These are phyloP conservation scores for Polydrusus tereticollis DNA, from an alignment of 2,888 invertebrate species.

Conservation along the genomic window DNA sequence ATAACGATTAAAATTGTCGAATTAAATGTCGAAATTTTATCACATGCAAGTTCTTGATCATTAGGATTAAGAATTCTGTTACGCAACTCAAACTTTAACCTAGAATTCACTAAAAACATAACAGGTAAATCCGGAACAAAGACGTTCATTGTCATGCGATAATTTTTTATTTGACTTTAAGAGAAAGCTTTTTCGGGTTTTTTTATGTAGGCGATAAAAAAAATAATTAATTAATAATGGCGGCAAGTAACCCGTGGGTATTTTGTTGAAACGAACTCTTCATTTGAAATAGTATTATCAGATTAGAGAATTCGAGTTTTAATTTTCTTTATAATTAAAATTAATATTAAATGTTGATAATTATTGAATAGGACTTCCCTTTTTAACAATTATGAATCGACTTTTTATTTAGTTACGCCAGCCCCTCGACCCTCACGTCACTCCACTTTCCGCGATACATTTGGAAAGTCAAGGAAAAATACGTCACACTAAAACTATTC, in stretches of 20 bases:
- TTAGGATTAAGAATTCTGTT: neutral
- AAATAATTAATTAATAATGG: neutral
- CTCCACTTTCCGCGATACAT: neutral
- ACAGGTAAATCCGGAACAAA: neutral
- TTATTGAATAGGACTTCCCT: neutral
- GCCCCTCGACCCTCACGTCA: neutral
- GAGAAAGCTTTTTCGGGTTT: neutral
- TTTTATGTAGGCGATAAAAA: constrained; percentile 3
- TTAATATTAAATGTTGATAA: no score
- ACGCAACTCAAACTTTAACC: neutral
- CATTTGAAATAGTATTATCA: neutral
- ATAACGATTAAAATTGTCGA: no score
- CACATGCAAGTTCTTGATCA: no score
- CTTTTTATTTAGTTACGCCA: neutral
- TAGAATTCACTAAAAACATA: neutral
- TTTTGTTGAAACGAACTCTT: neutral
- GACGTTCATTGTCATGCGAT: constrained; percentile 1
- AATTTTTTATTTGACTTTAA: neutral
- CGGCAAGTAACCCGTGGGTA: neutral
- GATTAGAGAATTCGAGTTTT: neutral
- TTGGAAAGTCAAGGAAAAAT: constrained; percentile 15
- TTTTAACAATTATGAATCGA: neutral
- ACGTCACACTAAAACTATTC: neutral
- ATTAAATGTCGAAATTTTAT: no score
- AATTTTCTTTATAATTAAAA: no score